Evolutionary conservation across 2,113 vertebrate species (phyloP), one percentile per base, ranked within the genome.

Genomic region (Saccopteryx bilineata): DNA sequence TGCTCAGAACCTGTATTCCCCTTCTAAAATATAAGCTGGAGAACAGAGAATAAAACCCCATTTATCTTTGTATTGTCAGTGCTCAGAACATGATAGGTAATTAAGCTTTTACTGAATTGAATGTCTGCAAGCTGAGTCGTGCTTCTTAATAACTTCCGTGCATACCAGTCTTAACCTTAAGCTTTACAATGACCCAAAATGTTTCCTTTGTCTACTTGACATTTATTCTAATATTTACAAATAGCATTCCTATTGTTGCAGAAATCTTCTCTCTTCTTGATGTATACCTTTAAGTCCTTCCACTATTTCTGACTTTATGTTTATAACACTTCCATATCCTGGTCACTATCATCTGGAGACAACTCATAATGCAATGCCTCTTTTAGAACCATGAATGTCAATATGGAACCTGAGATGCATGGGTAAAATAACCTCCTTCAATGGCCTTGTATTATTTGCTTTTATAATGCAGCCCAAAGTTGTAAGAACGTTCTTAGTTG

Each of bases 181-280:
- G 9, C 33, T 81, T 85, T 76, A 60, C 5, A 78, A 68, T 24
- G n/a, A 60, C 31, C 5, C 39, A 21, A 17, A 69, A 60, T 71
- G 12, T 18, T 2, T 76, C 46, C 10, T 95, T 39, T 8, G 85
- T 93, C n/a, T 65, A 48, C 33, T 65, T 85, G 12, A 58, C 3
- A 28, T 56, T 66, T 94, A 17, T 71, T 95, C 23, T 75, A 28
- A 65, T 46, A 63, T 87, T 93, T 87, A 79, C 17, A 69, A 85
- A 65, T 1, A 82, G 4, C 7, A 31, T 76, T 78, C 2, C 13
- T 39, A 83, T 81, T 76, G 82, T 48, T 33, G 23, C 48, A 7
- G 0, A 87, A 23, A 15, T 91, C 7, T 21, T 63, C n/a, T 72
- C 7, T 79, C 86, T 87, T 82, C 58, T 39, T 92, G 14, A 24